A percentile compares a stretch with the other conserved stretches of the same genome.
These are phyloP conservation scores for Ectemnius cavifrons DNA, from an alignment of 2,888 invertebrate genomes.

Conservation along the genomic window DNA sequence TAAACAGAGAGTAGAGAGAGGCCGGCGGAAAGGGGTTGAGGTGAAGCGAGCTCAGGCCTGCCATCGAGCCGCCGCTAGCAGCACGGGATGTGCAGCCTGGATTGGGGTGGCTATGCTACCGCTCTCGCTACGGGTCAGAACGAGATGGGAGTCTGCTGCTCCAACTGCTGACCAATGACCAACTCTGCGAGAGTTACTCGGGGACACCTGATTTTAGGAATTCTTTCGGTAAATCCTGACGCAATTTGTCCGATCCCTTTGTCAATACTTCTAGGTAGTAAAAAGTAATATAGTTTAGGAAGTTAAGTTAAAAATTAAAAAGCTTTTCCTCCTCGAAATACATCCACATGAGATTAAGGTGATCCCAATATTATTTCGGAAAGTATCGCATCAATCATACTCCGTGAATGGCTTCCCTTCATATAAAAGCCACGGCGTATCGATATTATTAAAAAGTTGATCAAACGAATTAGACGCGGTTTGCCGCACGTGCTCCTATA, in stretches of 20 bases:
- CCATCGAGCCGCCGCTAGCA: conserved; percentile 15
- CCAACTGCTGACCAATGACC: conserved; percentile 57
- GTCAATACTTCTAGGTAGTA: too few species aligned
- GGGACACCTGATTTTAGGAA: conserved; percentile 19
- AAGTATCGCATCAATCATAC: background rate
- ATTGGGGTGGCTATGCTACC: conserved; percentile 29
- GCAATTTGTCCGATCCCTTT: background rate
- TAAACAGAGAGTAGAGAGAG: conserved; percentile 72
- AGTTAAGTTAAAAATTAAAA: too few species aligned
- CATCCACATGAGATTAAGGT: too few species aligned
- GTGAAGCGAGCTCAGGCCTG: conserved; percentile 54
- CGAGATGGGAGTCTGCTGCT: background rate
- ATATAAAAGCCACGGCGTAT: background rate
- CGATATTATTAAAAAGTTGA: background rate
- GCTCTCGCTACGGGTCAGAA: background rate
- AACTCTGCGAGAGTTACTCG: conserved; percentile 56
- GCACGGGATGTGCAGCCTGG: conserved; percentile 31
- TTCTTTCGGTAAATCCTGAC: conserved; percentile 35
- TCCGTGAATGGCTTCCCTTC: conserved; percentile 2
- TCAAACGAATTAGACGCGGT: conserved; percentile 6
- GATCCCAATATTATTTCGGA: too few species aligned
- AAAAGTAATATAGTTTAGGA: too few species aligned
- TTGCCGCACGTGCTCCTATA: background rate
- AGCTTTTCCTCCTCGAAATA: too few species aligned
- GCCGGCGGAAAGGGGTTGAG: conserved; percentile 34